These are phyloP conservation scores for Sigmodon hispidus DNA, from an alignment of 2,113 vertebrate species.

Conservation along the genomic window DNA sequence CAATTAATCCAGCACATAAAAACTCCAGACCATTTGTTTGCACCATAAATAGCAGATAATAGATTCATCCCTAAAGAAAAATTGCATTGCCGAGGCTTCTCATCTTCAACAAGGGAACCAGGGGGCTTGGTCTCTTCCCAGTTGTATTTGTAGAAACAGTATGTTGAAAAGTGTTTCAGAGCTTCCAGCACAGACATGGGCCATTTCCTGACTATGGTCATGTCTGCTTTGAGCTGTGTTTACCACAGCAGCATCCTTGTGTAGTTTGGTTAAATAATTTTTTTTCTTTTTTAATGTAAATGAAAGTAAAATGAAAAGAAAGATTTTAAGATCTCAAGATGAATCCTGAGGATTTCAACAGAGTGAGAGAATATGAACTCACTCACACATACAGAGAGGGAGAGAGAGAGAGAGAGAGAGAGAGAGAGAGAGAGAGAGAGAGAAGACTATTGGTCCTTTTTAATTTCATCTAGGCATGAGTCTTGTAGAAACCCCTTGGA, in stretches of 20 bases:
- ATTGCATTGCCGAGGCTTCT: neutral
- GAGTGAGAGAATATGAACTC: neutral
- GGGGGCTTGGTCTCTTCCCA: neutral
- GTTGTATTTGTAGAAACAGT: neutral
- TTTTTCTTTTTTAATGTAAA: neutral
- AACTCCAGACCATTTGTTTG: neutral
- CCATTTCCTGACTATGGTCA: neutral
- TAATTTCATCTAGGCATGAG: neutral
- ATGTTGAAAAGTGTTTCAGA: neutral
- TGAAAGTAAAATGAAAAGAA: neutral
- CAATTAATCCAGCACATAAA: neutral
- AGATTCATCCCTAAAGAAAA: neutral
- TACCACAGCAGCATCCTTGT: neutral
- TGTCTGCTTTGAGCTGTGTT: neutral
- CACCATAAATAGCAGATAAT: neutral
- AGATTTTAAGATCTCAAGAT: neutral
- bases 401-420: no score
- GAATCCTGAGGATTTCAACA: neutral
- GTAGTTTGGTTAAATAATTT: neutral
- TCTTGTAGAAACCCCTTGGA: neutral
- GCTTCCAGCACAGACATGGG: neutral
- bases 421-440: no score
- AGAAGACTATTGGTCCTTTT: neutral
- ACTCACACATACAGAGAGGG: neutral
- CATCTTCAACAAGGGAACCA: neutral